Evolutionary conservation across 30 jellyfish, hydroid and myxozoan genomes (phyloP).

Genomic region (Chrysaora quinquecirrha): DNA sequence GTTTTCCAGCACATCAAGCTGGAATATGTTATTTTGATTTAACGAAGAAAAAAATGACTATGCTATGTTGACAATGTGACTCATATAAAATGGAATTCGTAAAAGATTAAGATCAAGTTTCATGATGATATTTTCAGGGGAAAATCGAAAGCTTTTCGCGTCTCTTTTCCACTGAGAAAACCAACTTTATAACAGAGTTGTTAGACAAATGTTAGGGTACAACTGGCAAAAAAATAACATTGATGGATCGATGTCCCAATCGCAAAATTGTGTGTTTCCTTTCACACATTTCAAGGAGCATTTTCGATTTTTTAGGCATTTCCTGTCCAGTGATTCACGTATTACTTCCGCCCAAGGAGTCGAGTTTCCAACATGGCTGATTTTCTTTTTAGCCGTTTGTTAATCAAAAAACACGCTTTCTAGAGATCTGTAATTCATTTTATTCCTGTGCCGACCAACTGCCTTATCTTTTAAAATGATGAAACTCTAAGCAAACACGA

Average conservation of each 20-base stretch:
- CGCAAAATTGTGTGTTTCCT: constrained; percentile 44
- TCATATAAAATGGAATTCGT: too few species aligned
- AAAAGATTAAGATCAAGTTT: too few species aligned
- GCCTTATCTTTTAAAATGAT: constrained; percentile 31
- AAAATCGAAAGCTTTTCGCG: neutral
- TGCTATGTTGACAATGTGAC: too few species aligned
- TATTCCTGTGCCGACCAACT: constrained; percentile 6
- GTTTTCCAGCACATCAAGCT: too few species aligned
- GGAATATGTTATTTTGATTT: too few species aligned
- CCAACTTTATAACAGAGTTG: neutral
- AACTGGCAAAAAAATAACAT: constrained; percentile 5
- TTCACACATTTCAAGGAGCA: constrained; percentile 56
- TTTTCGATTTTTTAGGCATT: constrained; percentile 49
- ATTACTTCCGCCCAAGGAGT: constrained; percentile 28
- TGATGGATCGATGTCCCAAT: constrained; percentile 70
- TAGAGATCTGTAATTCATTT: too few species aligned
- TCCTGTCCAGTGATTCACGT: constrained; percentile 59
- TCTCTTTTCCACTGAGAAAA: neutral
- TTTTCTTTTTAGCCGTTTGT: constrained; percentile 22
- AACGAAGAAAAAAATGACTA: too few species aligned
- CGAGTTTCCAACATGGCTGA: constrained; percentile 26
- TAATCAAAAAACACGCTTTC: too few species aligned
- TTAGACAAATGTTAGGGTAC: neutral
- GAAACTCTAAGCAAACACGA: constrained; percentile 27
- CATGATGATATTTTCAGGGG: neutral